Conservation (phyloP, 1,140 invertebrate species). For the Rhyacophila brunnea region DNA sequence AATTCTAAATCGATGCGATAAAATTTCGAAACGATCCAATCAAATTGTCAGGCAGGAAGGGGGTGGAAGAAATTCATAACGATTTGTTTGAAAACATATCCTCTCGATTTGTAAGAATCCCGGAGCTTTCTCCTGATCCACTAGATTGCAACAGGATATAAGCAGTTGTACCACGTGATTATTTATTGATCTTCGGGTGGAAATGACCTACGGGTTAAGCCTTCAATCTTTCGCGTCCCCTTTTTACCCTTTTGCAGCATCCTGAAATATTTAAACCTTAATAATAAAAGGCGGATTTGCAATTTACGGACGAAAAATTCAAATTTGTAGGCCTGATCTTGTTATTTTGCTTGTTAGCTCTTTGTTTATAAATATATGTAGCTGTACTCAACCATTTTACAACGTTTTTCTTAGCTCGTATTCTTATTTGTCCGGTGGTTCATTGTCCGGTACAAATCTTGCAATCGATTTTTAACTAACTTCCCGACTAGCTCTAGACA, state of each 20-base stretch:
- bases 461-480: too few species aligned
- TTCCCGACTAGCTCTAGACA: too few species aligned
- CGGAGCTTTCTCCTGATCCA: constrained; percentile 1
- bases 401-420: too few species aligned
- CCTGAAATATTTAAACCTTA: constrained; percentile 7
- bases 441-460: too few species aligned
- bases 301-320: too few species aligned
- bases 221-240: not conserved
- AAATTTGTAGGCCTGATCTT: too few species aligned
- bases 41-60: constrained; percentile 7
- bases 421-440: too few species aligned
- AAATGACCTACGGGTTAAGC: constrained; percentile 19
- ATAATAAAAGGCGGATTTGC: too few species aligned
- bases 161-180: not conserved
- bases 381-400: too few species aligned
- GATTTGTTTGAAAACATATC: constrained; percentile 5
- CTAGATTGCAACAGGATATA: not conserved
- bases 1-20: not conserved
- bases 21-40: constrained; percentile 8
- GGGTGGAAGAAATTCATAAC: not conserved
- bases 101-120: constrained; percentile 2
- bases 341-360: too few species aligned
- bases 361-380: too few species aligned
- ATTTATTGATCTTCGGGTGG: constrained; percentile 12
- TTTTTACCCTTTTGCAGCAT: constrained; percentile 5